Evolutionary conservation across 2,797 vertebrate genomes (phyloP), one percentile per base, ranked within the genome.

Genomic region (Streptopelia turtur): DNA sequence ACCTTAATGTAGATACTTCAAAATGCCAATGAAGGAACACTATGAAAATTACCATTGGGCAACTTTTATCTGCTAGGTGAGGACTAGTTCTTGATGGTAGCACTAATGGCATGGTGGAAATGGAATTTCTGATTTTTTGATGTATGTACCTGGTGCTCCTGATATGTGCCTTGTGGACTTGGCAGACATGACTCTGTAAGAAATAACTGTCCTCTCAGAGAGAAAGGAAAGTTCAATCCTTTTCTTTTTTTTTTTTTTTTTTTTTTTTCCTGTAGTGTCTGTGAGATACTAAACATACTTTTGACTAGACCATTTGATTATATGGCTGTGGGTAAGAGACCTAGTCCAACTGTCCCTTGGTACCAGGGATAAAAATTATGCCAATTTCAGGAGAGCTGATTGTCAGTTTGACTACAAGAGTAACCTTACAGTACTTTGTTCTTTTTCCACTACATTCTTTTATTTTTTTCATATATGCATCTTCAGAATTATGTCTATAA

Each of bases 371-470:
- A 53, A 76, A 69, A 61, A 17, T 14, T 60, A 6, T 28, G 7
- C 13, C 45, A 3, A 0, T 71, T 83, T 86, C 24, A 59, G 64
- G 16, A 69, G 15, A 83, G 27, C 25, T 69, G 28, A 5, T 86
- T 72, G 55, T 66, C 4, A 15, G 37, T 83, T 83, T 41, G 31
- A 31, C n/a, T 52, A 49, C 11, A 60, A 84, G 65, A 61, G 7
- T 66, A 71, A 59, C 39, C 27, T 66, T 69, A 53, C 16, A 83
- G n/a, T 53, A 41, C 11, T 37, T 81, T 21, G 5, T 20, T 30
- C 14, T 57, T 61, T 18, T 33, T 52, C n/a, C 9, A 64, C 1
- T 1, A 18, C 5, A 8, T 52, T 60, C 0, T 71, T 63, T 24
- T 66, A 5, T 45, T 76, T 76, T 76, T 89, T 91, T 52, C 9